Percentiles rank a stretch among this genome's conserved stretches.
phyloP scores from a whole-genome alignment of 1,140 invertebrate species.

The Metaphire vulgaris region DNA sequence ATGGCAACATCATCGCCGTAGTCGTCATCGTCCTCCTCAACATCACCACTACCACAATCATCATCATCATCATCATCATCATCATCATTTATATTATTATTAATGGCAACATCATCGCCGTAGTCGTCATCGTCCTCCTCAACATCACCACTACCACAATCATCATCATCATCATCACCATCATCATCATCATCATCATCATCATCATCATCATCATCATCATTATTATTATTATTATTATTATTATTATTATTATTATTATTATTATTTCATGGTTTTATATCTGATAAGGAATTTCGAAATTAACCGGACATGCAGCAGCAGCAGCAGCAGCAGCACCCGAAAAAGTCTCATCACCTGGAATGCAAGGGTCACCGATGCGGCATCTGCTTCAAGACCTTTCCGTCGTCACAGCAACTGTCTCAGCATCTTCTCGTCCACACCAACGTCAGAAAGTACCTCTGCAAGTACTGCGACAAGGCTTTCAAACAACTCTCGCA shows the following conservation, averaged over 20 bases:
- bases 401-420: conserved; percentile 91
- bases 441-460: conserved; percentile 62
- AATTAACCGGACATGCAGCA: conserved; percentile 93
- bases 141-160: conserved; percentile 11
- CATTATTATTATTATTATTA: conserved; percentile 2
- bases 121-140: conserved; percentile 12
- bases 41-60: conserved; percentile 16
- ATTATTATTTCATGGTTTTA: conserved; percentile 1
- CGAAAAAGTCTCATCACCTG: conserved; percentile 62
- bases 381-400: conserved; percentile 92
- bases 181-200: conserved; percentile 15
- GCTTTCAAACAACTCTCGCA: conserved; percentile 99
- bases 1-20: no score
- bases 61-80: conserved; percentile 16
- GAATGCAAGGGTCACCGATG: conserved; percentile 83
- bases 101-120: conserved; percentile 4
- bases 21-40: no score
- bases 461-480: conserved; percentile 91
- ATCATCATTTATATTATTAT: conserved; percentile 17
- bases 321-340: no score
- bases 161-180: conserved; percentile 9
- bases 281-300: conserved; percentile 78
- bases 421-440: conserved; percentile 91
- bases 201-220: conserved; percentile 14
- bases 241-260: conserved; percentile 11